Conservation (phyloP, 2,888 invertebrate species). For the Blera fallax region DNA sequence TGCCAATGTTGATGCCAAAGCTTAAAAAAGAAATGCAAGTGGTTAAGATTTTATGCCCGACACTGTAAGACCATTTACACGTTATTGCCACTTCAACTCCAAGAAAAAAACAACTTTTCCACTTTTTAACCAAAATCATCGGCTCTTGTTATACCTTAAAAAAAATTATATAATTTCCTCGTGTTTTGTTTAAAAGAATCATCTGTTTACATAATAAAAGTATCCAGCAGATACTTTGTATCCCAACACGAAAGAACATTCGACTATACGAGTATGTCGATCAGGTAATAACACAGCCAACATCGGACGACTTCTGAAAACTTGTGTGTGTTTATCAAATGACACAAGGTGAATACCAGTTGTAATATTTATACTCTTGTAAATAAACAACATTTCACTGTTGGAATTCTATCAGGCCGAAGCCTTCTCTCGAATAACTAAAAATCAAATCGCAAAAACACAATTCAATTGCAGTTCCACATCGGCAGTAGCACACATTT, state of each 20-base stretch:
- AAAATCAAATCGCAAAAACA: constrained; percentile 1
- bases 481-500: constrained; percentile 18
- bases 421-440: constrained; percentile 3
- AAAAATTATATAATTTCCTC: constrained; percentile 11
- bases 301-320: neutral
- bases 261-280: constrained; percentile 12
- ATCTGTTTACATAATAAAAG: constrained; percentile 60
- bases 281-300: neutral
- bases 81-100: neutral
- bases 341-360: constrained; percentile 67
- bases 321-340: constrained; percentile 44
- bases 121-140: neutral
- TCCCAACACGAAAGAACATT: constrained; percentile 26
- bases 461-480: constrained; percentile 9
- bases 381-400: constrained; percentile 49
- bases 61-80: constrained; percentile 23
- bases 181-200: constrained; percentile 28
- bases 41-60: neutral
- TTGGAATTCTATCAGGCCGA: neutral
- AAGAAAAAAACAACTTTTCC: neutral
- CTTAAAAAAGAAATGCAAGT: neutral
- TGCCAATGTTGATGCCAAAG: too few relatives aligned
- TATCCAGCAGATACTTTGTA: constrained; percentile 51
- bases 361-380: constrained; percentile 63
- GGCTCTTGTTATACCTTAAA: constrained; percentile 3